phyloP scores from a whole-genome alignment of 2,797 vertebrate genomes.

The Acridotheres tristis region DNA sequence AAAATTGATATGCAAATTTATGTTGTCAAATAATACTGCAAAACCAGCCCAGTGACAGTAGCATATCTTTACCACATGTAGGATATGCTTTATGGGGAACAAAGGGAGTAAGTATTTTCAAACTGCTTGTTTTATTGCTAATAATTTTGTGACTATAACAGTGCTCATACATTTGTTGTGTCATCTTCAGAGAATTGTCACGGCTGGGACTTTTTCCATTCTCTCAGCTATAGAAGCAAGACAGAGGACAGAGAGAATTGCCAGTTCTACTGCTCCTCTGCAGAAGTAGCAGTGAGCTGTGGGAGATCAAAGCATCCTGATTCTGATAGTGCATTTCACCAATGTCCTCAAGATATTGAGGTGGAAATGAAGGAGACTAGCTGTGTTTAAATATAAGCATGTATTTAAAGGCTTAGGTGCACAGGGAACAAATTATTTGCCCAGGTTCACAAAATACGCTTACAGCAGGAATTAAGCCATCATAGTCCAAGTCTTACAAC shows the following conservation, averaged over 20 bases:
- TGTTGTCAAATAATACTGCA: not conserved
- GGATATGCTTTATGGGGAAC: not conserved
- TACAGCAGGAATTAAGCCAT: not conserved
- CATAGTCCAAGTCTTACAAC: not conserved
- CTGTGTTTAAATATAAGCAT: not conserved
- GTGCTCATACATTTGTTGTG: not conserved
- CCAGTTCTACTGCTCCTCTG: not conserved
- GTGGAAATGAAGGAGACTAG: not conserved
- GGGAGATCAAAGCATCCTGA: not conserved
- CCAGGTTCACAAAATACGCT: not conserved
- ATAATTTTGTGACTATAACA: not conserved
- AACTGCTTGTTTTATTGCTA: constrained; percentile 2
- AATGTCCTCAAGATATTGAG: not conserved
- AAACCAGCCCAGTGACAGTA: not conserved
- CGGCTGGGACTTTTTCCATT: not conserved
- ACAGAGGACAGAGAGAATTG: not conserved
- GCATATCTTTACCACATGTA: not conserved
- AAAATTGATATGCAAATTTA: not conserved
- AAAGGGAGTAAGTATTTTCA: not conserved
- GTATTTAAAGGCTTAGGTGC: not conserved
- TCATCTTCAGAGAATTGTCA: not conserved
- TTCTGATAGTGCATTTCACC: not conserved
- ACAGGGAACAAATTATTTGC: not conserved
- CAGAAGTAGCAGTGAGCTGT: not conserved
- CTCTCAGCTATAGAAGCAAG: not conserved